These are phyloP conservation scores for Delphinus delphis DNA, from an alignment of 2,113 vertebrate genomes.

Conservation along the genomic window DNA sequence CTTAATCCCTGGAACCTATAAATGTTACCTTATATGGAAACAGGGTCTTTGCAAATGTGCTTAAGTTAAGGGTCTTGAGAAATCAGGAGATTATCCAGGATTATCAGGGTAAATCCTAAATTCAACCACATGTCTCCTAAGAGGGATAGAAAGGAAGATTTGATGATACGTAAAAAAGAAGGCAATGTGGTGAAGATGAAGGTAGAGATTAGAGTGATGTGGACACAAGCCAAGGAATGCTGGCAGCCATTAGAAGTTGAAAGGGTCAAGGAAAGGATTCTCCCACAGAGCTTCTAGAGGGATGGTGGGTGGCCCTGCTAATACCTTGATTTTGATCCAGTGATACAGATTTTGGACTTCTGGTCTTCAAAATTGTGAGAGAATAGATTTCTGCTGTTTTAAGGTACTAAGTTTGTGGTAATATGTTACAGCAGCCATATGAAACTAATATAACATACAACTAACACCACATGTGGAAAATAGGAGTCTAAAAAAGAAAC, in stretches of 20 bases:
- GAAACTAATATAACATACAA: background rate
- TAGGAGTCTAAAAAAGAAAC: background rate
- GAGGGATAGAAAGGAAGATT: background rate
- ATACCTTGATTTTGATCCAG: background rate
- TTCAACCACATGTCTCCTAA: background rate
- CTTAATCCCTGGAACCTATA: background rate
- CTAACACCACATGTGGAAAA: background rate
- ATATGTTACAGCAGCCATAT: background rate
- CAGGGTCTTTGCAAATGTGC: background rate
- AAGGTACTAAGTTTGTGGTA: background rate
- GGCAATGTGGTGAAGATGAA: background rate
- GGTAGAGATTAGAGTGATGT: background rate
- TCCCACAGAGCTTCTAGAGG: background rate
- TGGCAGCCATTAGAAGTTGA: background rate
- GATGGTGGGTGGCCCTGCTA: background rate
- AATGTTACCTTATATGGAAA: background rate
- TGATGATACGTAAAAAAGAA: background rate
- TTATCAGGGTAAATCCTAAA: background rate
- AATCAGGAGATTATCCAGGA: background rate
- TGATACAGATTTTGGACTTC: background rate
- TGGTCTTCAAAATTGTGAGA: background rate
- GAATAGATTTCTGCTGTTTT: background rate
- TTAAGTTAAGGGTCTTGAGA: background rate
- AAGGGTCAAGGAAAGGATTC: background rate
- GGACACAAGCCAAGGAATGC: background rate